Evolutionary conservation across 2,888 invertebrate species (phyloP).

Genomic region (Catocala nupta): DNA sequence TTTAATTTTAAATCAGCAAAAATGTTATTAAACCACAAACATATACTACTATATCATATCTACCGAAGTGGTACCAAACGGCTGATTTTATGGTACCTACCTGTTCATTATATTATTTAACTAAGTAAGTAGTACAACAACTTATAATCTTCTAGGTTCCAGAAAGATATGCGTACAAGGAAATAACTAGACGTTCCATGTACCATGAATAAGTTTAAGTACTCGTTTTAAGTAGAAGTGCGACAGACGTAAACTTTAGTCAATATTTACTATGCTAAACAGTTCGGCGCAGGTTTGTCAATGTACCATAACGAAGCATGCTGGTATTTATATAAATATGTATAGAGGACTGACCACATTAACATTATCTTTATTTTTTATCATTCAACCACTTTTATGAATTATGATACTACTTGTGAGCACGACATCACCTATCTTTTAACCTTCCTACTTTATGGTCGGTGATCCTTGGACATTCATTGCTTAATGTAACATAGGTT

Average conservation of each 20-base stretch:
- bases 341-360: slow-evolving; percentile 7
- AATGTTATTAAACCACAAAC: too few relatives aligned
- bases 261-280: slow-evolving; percentile 40
- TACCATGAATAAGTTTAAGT: neutral
- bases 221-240: slow-evolving; percentile 3
- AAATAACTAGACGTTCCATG: too few relatives aligned
- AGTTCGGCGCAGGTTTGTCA: slow-evolving; percentile 24
- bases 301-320: slow-evolving; percentile 16
- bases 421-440: slow-evolving; percentile 3
- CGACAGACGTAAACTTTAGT: slow-evolving; percentile 21
- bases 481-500: neutral
- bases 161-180: too few relatives aligned
- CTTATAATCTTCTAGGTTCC: too few relatives aligned
- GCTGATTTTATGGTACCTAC: too few relatives aligned
- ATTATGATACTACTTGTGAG: slow-evolving; percentile 3
- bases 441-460: neutral
- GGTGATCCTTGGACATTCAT: neutral
- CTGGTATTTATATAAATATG: slow-evolving; percentile 4
- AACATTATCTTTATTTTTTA: slow-evolving; percentile 1
- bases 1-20: too few relatives aligned
- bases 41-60: too few relatives aligned
- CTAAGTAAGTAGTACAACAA: too few relatives aligned
- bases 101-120: too few relatives aligned
- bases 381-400: neutral
- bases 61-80: too few relatives aligned